Percentiles rank a stretch among this genome's conserved stretches.
phyloP scores from a whole-genome alignment of 2,888 invertebrate genomes.

The Drosophila pseudotakahashii region DNA sequence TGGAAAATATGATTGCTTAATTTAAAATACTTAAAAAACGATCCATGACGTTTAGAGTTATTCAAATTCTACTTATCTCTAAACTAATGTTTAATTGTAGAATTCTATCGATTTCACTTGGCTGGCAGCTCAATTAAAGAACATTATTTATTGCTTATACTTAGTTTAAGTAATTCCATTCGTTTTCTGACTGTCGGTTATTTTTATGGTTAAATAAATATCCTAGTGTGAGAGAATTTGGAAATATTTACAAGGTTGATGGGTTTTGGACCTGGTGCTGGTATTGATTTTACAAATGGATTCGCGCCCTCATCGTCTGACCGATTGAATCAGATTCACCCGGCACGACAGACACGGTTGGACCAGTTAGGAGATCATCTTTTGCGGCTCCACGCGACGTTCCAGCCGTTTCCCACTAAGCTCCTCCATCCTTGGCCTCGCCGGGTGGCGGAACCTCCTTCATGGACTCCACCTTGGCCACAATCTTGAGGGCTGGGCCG shows the following conservation, averaged over 20 bases:
- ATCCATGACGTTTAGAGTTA: neutral
- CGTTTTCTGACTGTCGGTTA: constrained; percentile 2
- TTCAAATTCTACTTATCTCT: constrained; percentile 12
- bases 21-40: constrained; percentile 13
- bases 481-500: constrained; percentile 97
- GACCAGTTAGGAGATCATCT: constrained; percentile 12
- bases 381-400: neutral
- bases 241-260: constrained; percentile 12
- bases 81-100: neutral
- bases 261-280: neutral
- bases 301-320: neutral
- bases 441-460: constrained; percentile 75
- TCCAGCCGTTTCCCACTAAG: neutral
- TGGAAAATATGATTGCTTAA: constrained; percentile 15
- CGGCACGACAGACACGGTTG: constrained; percentile 1
- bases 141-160: neutral
- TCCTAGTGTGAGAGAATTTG: neutral
- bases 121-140: constrained; percentile 7
- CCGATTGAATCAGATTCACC: constrained; percentile 16
- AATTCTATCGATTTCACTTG: neutral
- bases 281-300: neutral
- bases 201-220: constrained; percentile 13
- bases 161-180: constrained; percentile 2
- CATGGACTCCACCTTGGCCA: constrained; percentile 94
- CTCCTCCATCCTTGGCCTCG: constrained; percentile 49